Evolutionary conservation across 2,113 vertebrate genomes (phyloP).

Genomic region (Myiopsitta monachus): DNA sequence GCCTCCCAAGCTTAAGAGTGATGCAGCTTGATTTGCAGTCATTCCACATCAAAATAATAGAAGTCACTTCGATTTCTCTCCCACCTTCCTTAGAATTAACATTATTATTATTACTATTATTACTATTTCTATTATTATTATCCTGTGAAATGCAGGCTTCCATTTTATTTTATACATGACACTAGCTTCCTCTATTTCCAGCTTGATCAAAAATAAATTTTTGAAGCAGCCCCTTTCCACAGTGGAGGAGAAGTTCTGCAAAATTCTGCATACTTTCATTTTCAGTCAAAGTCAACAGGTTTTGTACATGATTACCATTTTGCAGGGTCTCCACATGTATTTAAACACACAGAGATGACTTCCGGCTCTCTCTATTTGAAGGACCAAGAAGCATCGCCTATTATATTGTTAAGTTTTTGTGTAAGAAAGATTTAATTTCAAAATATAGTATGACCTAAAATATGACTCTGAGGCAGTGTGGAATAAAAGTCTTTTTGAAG

Average conservation of each 20-base stretch:
- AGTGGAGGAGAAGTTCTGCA: neutral
- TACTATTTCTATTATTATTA: neutral
- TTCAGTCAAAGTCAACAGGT: neutral
- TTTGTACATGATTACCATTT: neutral
- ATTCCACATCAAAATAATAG: neutral
- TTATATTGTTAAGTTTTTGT: neutral
- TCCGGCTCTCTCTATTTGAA: neutral
- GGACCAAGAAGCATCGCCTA: neutral
- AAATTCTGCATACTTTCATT: neutral
- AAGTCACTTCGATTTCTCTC: neutral
- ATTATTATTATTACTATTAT: neutral
- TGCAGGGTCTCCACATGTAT: neutral
- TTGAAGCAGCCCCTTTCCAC: neutral
- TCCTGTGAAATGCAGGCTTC: neutral
- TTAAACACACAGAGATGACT: neutral
- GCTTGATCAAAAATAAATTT: neutral
- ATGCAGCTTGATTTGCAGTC: neutral
- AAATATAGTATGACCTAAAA: neutral
- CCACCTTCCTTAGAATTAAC: neutral
- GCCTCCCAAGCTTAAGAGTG: neutral
- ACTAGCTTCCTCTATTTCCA: neutral
- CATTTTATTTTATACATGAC: neutral
- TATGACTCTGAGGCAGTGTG: neutral
- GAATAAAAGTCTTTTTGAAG: neutral
- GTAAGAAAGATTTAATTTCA: neutral